Conservation (phyloP, 2,113 vertebrate genomes). For the Chamaetylas fuelleborni region DNA sequence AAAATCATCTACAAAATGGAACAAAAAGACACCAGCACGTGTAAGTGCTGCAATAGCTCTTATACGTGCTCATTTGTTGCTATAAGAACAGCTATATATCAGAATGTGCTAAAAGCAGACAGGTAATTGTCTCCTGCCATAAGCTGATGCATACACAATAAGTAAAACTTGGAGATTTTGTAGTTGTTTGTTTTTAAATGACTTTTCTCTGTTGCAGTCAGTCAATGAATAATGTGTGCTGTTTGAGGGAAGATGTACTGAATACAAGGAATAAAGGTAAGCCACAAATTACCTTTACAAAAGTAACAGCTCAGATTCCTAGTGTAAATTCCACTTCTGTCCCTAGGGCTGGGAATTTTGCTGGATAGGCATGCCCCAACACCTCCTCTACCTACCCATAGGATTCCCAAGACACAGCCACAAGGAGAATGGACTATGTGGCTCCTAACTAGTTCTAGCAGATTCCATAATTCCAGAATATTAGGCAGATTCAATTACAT, state of each 20-base stretch:
- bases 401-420: neutral
- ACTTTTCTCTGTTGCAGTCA: neutral
- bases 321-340: neutral
- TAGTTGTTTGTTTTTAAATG: neutral
- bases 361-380: neutral
- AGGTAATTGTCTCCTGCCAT: neutral
- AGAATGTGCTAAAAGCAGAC: neutral
- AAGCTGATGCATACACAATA: neutral
- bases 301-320: neutral
- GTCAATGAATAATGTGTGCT: neutral
- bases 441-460: neutral
- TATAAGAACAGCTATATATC: neutral
- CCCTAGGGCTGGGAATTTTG: neutral
- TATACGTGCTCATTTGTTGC: neutral
- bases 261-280: neutral
- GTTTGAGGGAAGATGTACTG: neutral
- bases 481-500: neutral
- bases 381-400: neutral
- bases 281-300: neutral
- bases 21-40: fast-evolving
- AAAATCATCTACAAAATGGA: neutral
- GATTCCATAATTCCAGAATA: neutral
- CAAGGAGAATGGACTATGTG: neutral
- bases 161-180: neutral
- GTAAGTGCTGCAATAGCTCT: neutral